Base-by-base conservation (phyloP, 1,140 invertebrate species). In the Matsumurasca onukii region DNA sequence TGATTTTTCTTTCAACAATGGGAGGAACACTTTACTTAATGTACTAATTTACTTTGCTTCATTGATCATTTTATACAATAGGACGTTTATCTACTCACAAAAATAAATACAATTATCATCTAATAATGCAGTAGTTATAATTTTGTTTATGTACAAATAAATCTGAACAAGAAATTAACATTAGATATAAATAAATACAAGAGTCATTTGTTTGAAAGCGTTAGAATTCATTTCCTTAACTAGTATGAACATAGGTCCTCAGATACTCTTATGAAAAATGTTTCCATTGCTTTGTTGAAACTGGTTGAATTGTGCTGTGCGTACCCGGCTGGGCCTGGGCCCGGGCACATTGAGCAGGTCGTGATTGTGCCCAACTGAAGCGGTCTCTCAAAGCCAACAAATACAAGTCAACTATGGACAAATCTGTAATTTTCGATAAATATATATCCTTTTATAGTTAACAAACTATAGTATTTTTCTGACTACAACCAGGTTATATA, bases 121-220 rank as follows among this genome's bases (percentile, higher is more conserved):
- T 59, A 59, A 59, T 59, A 29, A 59, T 59, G 15, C 25, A 59
- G 30, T 59, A 59, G 30, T 59, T 59, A 59, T 27, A 59, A 59
- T 24, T 22, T 59, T 59, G 13, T 27, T 5, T n/a, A 52, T 15
- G 30, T 24, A 59, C 25, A 59, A 59, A 22, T 27, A 59, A 52
- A 59, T n/a, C 55, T 59, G 9, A 59, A 59, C 30, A 22, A 59
- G 24, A 59, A 59, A 27, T 15, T 59, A 59, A 59, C 55, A 5
- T 65, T 65, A 65, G 62, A 65, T 48, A 65, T 48, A 65, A 45
- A 63, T 34, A 61, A n/a, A 61, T 27, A 65, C 13, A 45, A 65
- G 62, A 45, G 24, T 31, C 62, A 65, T 31, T 59, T 59, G 62
- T 65, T n/a, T 39, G 62, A 65, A 65, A 65, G 62, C 62, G 62